phyloP scores from a whole-genome alignment of 2,113 vertebrate species.

The Lynx canadensis region DNA sequence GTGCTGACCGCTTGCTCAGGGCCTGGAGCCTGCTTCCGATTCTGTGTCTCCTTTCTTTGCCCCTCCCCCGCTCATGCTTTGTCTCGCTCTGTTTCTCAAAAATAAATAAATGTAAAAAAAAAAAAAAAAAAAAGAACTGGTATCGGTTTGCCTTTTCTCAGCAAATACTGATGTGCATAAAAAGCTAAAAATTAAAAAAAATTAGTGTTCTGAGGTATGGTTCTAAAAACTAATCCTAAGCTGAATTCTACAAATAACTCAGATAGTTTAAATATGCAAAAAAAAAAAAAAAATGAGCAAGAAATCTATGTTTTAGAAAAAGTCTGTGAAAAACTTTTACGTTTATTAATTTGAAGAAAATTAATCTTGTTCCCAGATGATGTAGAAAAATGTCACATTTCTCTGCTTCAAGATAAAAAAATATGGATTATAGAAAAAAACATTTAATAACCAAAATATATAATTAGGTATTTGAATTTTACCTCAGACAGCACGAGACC shows the following conservation, averaged over 20 bases:
- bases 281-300: neutral
- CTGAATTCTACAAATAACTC: neutral
- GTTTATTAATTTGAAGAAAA: constrained; percentile 25
- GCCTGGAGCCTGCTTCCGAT: no score
- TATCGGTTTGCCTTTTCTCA: neutral
- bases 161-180: neutral
- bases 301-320: neutral
- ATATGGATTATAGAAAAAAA: neutral
- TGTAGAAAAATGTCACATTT: constrained; percentile 1
- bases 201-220: neutral
- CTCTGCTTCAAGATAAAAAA: constrained; percentile 3
- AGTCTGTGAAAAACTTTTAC: neutral
- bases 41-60: no score
- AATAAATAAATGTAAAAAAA: no score
- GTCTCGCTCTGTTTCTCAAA: no score
- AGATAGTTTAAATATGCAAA: neutral
- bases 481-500: neutral
- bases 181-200: neutral
- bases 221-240: constrained; percentile 11
- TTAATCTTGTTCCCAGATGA: neutral
- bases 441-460: neutral
- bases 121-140: neutral
- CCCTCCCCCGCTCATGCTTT: no score
- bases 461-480: neutral
- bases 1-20: no score